Base-by-base conservation (phyloP, 2,888 invertebrate species). In the Calameuta filiformis region DNA sequence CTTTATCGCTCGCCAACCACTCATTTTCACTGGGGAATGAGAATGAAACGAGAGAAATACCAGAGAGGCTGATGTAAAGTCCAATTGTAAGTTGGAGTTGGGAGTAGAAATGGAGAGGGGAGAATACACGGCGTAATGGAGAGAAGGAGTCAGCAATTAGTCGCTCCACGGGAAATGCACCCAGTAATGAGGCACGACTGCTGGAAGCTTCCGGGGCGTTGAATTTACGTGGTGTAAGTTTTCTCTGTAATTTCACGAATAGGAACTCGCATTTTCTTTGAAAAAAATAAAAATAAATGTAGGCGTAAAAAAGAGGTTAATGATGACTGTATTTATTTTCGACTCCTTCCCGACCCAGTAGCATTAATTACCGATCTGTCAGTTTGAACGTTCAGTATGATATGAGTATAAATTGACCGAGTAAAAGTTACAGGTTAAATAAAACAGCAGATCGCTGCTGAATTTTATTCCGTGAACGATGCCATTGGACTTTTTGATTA, bases 111-210 rank as follows among this genome's bases (percentile, higher is more conserved):
- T 69, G 75, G 37, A 71, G 35, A 75, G 76, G 73, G 76, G 69
- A 75, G 76, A 75, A 35, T 33, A 37, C 31, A 73, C 74, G 75
- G 76, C n/a, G 76, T 76, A 56, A 40, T 34, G 37, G 74, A 75
- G 73, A 69, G 73, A 76, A 69, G 68, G 69, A 78, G 80, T 79
- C 77, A 81, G 86, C 87, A 88, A 88, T 88, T 88, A 88, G 87
- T 87, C 85, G 82, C 80, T 83, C 79, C 84, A 85, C 84, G 85
- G 85, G 85, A 86, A 85, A 86, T 83, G 85, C 86, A 83, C 82
- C 82, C 81, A 83, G 84, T 85, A 85, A 86, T 83, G 85, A 86
- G 83, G 81, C 83, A 81, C 83, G 82, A 82, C 83, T 79, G 81
- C 77, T 84, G 78, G 79, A 76, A 80, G 74, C 81, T 87, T 87